Base-by-base conservation (phyloP, 1,140 invertebrate species). In the Dendrolimus kikuchii region DNA sequence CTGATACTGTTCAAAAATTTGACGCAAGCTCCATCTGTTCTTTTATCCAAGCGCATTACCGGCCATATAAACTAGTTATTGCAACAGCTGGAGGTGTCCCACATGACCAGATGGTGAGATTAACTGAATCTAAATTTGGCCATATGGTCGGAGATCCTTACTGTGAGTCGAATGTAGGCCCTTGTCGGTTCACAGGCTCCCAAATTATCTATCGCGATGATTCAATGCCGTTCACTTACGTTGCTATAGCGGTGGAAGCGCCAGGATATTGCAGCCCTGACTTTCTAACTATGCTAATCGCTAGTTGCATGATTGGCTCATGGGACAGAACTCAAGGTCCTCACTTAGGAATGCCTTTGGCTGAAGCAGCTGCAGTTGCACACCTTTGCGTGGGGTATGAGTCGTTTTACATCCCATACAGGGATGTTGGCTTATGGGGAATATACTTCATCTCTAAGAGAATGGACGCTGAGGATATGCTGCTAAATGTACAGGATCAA, bases 51-150 rank as follows among this genome's bases (percentile, higher is more conserved):
- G 90, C 89, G 38, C 93, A 97, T 82, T 99, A 98, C 86, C 94
- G 93, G 66, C 93, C 94, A 3, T 73, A 68, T 52, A 90, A 96
- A 58, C 94, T 98, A 78, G 94, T 98, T 5, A 79, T 99, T 23
- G 94, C 96, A 51, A 95, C 92, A 54, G 95, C 96, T 62, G 97
- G 97, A 50, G 95, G 94, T 58, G 92, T 97, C 1, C 87, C 93
- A 55, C 97, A 98, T 66, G 88, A 93, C 1, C 85, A 94, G 54
- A 85, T 98, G 23, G 91, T 93, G 10, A 85, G 91, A 46, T 74
- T 95, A 6, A 94, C 55, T 5, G 51, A 61, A n/a, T 7, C 53
- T 0, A 46, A 49, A 23, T 64, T 77, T 63, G 84, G 61, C 38
- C 46, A 49, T 38, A 58, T 76, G 10, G 42, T 46, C 9, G 49